Base-by-base conservation (phyloP, 1,140 invertebrate species). In the Tyrophagus putrescentiae region DNA sequence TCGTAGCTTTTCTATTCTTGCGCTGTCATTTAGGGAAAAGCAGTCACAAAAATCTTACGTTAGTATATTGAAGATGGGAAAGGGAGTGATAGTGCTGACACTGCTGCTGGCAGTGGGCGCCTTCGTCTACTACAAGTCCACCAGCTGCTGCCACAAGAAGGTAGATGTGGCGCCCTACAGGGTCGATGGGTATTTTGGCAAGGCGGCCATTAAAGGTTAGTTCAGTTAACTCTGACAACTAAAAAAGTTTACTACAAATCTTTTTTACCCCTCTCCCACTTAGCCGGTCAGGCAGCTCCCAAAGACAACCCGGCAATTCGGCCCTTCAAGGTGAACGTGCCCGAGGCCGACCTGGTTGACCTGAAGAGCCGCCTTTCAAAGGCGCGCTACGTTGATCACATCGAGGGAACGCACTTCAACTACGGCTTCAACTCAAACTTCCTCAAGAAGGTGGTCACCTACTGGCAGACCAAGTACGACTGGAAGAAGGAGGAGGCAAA, bases 351-450 rank as follows among this genome's bases (percentile, higher is more conserved):
- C 11, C n/a, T 66, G 1, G 16, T 27, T 13, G 65, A 66, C 45
- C 39, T 66, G 3, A 58, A 63, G 13, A 4, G 33, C 13, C 53
- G 65, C 25, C 54, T 66, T 13, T 29, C 59, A 33, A 44, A 4
- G 6, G 36, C 59, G 6, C 42, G 62, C 5, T 48, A 50, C 34
- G 29, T 50, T 23, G 59, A 63, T 6, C 78, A 84, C 1, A 65
- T 88, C 52, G 79, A 85, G 69, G 60, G 36, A 16, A 72, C 78
- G 3, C 76, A 78, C 41, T 88, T 87, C 64, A 70, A 80, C 58
- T 88, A 87, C 69, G 87, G 87, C 7, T 81, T 88, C 62, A 85
- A 86, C 70, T 72, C 79, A 0, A 72, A 79, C 27, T 79, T 81
- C 67, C 70, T 89, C 29, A 72, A 79, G 66, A 80, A 82, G 0